phyloP scores from a whole-genome alignment of 2,888 invertebrate species.

The Cactoblastis cactorum region DNA sequence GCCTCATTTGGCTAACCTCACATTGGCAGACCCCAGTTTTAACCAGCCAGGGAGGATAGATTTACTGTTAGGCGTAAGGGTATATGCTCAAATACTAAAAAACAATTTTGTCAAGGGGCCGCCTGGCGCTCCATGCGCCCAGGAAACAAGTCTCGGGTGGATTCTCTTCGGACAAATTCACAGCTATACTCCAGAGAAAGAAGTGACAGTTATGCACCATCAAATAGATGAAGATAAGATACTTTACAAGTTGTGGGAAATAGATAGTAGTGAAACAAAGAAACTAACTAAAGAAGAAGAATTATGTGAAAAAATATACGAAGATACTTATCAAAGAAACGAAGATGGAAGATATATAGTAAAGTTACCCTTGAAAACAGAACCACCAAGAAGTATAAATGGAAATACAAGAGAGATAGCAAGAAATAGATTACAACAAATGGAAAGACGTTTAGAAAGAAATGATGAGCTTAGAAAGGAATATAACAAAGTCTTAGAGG shows the following conservation, averaged over 20 bases:
- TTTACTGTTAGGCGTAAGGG: constrained; percentile 21
- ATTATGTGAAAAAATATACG: constrained; percentile 4
- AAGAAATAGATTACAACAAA: constrained; percentile 6
- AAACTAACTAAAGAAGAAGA: constrained; percentile 12
- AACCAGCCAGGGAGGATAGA: constrained; percentile 13
- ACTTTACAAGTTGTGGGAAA: constrained; percentile 7
- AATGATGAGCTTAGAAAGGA: constrained; percentile 1
- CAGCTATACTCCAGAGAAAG: neutral
- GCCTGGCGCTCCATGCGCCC: constrained; percentile 24
- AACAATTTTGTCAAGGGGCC: constrained; percentile 21
- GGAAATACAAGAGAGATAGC: constrained; percentile 11
- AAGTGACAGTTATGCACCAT: constrained; percentile 15
- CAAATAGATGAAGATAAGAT: constrained; percentile 11
- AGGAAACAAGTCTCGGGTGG: constrained; percentile 24
- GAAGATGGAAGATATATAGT: constrained; percentile 11
- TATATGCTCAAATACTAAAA: constrained; percentile 21
- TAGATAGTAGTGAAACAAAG: neutral
- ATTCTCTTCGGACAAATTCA: constrained; percentile 23
- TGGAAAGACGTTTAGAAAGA: constrained; percentile 9
- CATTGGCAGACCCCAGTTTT: constrained; percentile 9
- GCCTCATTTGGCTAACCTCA: constrained; percentile 8
- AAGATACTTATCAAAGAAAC: constrained; percentile 1
- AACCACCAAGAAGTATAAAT: neutral
- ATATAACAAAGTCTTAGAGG: constrained; percentile 12
- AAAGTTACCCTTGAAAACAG: constrained; percentile 5